Evolutionary conservation across 2,888 invertebrate species (phyloP).

Genomic region (Euclidia mi): DNA sequence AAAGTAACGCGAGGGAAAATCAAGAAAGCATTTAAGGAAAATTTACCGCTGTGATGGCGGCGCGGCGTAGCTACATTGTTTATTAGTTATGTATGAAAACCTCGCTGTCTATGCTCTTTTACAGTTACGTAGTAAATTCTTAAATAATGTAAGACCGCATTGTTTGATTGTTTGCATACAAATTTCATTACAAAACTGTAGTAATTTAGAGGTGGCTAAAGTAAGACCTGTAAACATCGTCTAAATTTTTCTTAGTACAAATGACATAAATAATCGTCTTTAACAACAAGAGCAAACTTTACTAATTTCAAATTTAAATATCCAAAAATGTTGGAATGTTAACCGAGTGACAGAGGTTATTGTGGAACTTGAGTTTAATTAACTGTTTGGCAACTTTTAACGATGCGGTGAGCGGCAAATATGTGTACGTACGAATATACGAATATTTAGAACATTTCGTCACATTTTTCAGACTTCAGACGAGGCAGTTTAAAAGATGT

Average conservation of each 20-base stretch:
- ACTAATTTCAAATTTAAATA: constrained; percentile 17
- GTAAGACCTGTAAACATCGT: neutral
- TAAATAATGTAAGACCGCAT: constrained; percentile 12
- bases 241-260: neutral
- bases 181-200: too few relatives aligned
- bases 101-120: neutral
- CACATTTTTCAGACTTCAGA: constrained; percentile 15
- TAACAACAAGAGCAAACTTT: constrained; percentile 11
- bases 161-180: too few relatives aligned
- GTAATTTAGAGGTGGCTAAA: neutral
- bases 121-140: constrained; percentile 15
- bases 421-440: constrained; percentile 17
- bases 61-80: constrained; percentile 20
- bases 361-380: constrained; percentile 39
- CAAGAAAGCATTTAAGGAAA: constrained; percentile 24
- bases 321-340: constrained; percentile 26
- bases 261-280: constrained; percentile 7
- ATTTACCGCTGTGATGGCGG: constrained; percentile 4
- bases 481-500: constrained; percentile 1
- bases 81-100: constrained; percentile 43
- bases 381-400: constrained; percentile 39
- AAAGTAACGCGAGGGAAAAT: constrained; percentile 16
- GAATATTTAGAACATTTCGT: constrained; percentile 11
- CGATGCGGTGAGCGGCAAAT: constrained; percentile 28
- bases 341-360: constrained; percentile 32